Evolutionary conservation across 2,888 invertebrate genomes (phyloP), one percentile per base, ranked within the genome.

Genomic region (Epinotia nisella): DNA sequence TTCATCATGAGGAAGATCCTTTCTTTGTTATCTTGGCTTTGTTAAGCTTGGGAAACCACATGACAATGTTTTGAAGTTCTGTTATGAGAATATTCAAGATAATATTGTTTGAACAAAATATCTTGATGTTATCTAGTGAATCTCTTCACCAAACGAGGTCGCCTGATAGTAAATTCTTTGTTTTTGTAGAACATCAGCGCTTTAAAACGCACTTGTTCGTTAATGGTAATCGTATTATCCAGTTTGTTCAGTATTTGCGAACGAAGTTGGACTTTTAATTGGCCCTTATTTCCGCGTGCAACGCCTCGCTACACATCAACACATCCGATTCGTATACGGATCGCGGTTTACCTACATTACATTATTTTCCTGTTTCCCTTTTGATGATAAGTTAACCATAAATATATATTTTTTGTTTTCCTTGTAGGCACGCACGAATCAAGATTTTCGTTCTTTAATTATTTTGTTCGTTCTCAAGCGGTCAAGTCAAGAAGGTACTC

Each of bases 201-300:
- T 61, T 51, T 56, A 51, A 53, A 69, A 55, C 53, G 60, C 55
- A 45, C 56, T 68, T 61, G 21, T 67, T 58, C 67, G 56, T 56
- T 45, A 62, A 49, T 72, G 19, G 45, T 60, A 55, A 66, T 68
- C 39, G 35, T 68, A 56, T 61, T 61, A 72, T 72, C 55, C 61
- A 56, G 61, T 21, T 55, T 72, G 56, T 61, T 61, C 67, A 41
- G 60, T 61, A 67, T 67, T 62, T 55, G 49, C 56, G 56, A 61
- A 56, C 49, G 61, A 49, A 68, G 67, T 62, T 49, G 51, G 67
- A 68, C 67, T 72, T 66, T 71, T 72, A 72, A 72, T 72, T 72
- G 72, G 67, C 72, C 72, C 72, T 72, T 68, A 68, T 67, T 62
- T 72, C 72, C 72, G 72, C 55, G 55, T 56, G 72, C 55, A 56